These are phyloP conservation scores for Pavo muticus DNA, from an alignment of 2,113 vertebrate species.

Conservation along the genomic window DNA sequence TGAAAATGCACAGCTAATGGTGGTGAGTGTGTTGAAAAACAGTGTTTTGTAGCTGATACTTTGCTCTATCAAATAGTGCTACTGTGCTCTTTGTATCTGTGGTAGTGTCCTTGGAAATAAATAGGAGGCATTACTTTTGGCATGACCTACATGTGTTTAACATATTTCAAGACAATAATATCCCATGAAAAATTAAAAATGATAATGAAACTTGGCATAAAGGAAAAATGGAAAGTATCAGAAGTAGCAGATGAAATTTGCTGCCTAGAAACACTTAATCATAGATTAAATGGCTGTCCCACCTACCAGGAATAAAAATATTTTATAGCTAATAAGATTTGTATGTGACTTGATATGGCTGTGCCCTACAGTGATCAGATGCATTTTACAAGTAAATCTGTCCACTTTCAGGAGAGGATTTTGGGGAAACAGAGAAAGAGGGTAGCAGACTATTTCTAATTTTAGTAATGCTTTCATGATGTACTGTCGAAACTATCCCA, in stretches of 20 bases:
- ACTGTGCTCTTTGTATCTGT: no score
- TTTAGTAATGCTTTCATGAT: not conserved
- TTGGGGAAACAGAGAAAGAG: not conserved
- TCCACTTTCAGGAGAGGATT: not conserved
- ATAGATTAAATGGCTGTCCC: not conserved
- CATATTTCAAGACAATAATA: not conserved
- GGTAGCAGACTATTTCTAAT: not conserved
- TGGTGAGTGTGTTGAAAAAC: no score
- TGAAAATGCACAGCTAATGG: no score
- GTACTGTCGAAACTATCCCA: not conserved
- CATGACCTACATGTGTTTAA: not conserved
- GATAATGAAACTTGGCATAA: not conserved
- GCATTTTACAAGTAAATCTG: not conserved
- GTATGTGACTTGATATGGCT: not conserved
- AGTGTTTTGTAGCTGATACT: no score
- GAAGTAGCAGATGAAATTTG: not conserved
- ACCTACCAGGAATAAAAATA: not conserved
- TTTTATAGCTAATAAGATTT: not conserved
- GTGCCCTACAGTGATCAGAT: not conserved
- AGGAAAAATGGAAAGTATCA: not conserved
- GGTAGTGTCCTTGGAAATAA: no score
- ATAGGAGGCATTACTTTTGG: no score
- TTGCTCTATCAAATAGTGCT: no score
- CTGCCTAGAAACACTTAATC: not conserved
- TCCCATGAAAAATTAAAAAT: not conserved